Base-by-base conservation (phyloP, 2,797 vertebrate species). In the Liparis tanakae region DNA sequence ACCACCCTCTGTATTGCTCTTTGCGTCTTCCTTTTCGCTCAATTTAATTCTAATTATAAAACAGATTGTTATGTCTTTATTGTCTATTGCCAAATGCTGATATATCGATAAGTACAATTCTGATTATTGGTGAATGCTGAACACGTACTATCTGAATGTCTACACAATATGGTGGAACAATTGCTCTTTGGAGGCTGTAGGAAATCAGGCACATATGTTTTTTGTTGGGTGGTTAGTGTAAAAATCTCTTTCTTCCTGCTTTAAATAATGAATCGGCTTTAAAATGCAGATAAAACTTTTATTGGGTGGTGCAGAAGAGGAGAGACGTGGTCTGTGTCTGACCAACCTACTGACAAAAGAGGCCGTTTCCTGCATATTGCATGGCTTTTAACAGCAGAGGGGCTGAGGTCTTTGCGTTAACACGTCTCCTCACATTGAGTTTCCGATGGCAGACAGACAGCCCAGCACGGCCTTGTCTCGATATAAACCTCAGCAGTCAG, bases 281-380 rank as follows among this genome's bases (percentile, higher is more conserved):
- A 94, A 94, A 93, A 94, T 88, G 89, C 88, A 86, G 90, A 94
- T 94, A 92, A 94, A 94, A 93, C 83, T 95, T 95, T 95, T 92
- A 95, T 93, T 90, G 91, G 87, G 85, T 85, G 80, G 88, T 86
- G 81, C 78, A 88, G 90, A 86, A 82, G 81, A 85, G 90, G 70
- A 84, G 84, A 85, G 83, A 88, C 63, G 91, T 58, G 84, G 92
- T 90, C 85, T 85, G 82, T 66, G 80, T 93, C 87, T 85, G 87
- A 92, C 90, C 85, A 85, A 71, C 80, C 78, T 51, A 79, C 93
- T 90, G 91, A 94, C 93, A 94, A 93, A 91, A 94, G 90, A 92
- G 89, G 92, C 89, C 20, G 89, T 91, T 93, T 92, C 89, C 89
- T 93, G 89, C 91, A 93, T 94, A 94, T 93, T 93, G 93, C 91